These are phyloP conservation scores for Pangasius djambal DNA, from an alignment of 2,797 vertebrate genomes.

Conservation along the genomic window DNA sequence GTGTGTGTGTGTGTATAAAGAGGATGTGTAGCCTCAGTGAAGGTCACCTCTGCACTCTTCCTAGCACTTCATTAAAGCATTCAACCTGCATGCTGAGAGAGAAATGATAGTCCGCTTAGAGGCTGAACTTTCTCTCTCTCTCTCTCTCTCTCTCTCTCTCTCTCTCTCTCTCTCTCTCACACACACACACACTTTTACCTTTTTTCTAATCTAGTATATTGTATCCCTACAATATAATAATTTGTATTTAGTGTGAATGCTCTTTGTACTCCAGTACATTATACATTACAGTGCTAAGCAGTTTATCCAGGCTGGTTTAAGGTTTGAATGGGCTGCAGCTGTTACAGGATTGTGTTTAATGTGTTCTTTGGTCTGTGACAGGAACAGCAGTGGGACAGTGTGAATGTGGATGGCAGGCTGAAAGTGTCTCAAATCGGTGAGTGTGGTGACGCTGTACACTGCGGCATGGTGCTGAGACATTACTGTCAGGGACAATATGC, in stretches of 20 bases:
- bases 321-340: neutral
- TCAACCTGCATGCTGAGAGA: slow-evolving; percentile 19
- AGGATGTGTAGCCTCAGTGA: slow-evolving; percentile 17
- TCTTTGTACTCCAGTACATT: neutral
- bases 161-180: neutral
- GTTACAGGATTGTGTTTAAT: neutral
- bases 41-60: slow-evolving; percentile 40
- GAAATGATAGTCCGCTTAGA: slow-evolving; percentile 23
- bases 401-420: neutral
- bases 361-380: slow-evolving; percentile 9
- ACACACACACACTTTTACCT: neutral
- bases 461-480: neutral
- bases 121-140: slow-evolving; percentile 15
- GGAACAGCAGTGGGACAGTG: neutral
- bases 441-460: neutral
- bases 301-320: no score
- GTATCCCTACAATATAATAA: neutral
- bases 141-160: neutral
- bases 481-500: neutral
- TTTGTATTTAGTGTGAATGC: neutral
- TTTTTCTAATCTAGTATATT: neutral
- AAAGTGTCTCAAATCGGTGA: neutral
- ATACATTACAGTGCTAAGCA: neutral
- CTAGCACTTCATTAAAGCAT: slow-evolving; percentile 38
- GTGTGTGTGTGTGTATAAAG: neutral